Conservation (phyloP, 2,888 invertebrate genomes). For the Platycnemis pennipes region DNA sequence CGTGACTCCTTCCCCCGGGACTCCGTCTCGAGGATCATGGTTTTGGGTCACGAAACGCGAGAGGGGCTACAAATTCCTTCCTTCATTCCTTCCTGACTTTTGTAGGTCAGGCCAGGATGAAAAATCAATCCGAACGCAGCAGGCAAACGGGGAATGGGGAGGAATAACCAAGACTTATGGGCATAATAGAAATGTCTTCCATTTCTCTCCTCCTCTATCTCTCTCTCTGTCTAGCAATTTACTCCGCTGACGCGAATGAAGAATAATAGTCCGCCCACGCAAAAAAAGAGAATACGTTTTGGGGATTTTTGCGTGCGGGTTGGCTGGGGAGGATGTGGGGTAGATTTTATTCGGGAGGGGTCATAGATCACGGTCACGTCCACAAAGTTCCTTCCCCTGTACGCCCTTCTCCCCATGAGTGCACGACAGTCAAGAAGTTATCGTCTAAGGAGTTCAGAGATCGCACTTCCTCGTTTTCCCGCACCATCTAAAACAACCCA, state of each 20-base stretch:
- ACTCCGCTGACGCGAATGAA: neutral
- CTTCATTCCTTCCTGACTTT: neutral
- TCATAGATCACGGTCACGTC: neutral
- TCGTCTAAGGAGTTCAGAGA: neutral
- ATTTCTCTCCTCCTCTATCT: neutral
- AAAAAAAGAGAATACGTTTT: neutral
- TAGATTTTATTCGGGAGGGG: neutral
- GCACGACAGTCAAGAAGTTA: neutral
- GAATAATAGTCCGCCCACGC: neutral
- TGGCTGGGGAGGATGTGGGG: neutral
- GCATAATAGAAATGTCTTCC: neutral
- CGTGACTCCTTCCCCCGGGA: too few relatives aligned
- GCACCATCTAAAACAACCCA: neutral
- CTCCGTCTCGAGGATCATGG: too few relatives aligned
- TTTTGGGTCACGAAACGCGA: too few relatives aligned
- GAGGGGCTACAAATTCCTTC: neutral
- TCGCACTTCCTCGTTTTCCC: neutral
- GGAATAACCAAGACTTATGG: neutral
- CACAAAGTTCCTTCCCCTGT: neutral
- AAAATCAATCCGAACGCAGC: constrained; percentile 18
- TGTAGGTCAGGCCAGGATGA: neutral
- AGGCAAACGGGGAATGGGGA: neutral
- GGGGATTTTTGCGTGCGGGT: neutral
- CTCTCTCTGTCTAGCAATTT: neutral
- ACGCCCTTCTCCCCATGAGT: neutral